Percentiles rank a stretch among this genome's conserved stretches.
Evolutionary conservation across 1,140 invertebrate genomes (phyloP).

Genomic region (Hycleus phaleratus): DNA sequence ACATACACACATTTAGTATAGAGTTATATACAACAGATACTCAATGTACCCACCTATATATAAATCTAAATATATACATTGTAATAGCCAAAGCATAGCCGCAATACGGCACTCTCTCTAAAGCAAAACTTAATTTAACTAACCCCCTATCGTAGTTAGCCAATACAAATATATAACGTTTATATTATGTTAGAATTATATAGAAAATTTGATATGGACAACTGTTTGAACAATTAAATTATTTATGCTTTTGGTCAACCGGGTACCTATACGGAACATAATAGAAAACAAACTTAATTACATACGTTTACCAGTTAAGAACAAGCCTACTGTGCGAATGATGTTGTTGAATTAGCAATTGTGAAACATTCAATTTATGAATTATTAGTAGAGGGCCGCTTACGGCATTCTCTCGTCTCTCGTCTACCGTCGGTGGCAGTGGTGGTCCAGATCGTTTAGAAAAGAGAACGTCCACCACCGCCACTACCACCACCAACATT

Average conservation of each 20-base stretch:
- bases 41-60: too few species aligned
- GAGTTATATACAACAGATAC: too few species aligned
- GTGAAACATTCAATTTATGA: slow-evolving; percentile 41
- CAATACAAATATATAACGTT: background rate
- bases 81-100: slow-evolving; percentile 21
- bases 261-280: slow-evolving; percentile 39
- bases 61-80: slow-evolving; percentile 12
- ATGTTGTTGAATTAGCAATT: slow-evolving; percentile 41
- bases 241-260: slow-evolving; percentile 38
- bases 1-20: too few species aligned
- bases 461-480: too few species aligned
- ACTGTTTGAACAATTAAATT: slow-evolving; percentile 33
- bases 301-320: slow-evolving; percentile 35
- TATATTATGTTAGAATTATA: background rate
- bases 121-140: slow-evolving; percentile 31
- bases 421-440: background rate
- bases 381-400: slow-evolving; percentile 32
- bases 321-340: slow-evolving; percentile 34
- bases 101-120: slow-evolving; percentile 22
- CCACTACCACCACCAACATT: too few species aligned
- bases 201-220: background rate
- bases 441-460: background rate
- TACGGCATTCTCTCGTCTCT: slow-evolving; percentile 11
- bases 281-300: slow-evolving; percentile 43
- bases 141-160: slow-evolving; percentile 15